phyloP scores from a whole-genome alignment of 2,797 vertebrate species.

The Spinibarbus caldwelli region DNA sequence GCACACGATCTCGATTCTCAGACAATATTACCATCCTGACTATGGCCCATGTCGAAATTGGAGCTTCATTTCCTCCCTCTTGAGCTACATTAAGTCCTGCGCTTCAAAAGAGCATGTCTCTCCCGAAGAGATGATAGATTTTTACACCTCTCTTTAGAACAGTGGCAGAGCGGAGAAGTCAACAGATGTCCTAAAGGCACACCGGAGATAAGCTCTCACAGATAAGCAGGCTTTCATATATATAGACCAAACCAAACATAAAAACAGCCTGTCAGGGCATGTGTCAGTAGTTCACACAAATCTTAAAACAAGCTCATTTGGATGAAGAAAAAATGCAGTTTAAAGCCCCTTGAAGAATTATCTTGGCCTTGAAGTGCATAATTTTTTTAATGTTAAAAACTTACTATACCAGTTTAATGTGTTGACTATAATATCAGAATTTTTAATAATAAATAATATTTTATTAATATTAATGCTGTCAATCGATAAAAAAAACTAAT shows the following conservation, averaged over 20 bases:
- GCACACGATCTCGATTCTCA: neutral
- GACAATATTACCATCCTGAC: slow-evolving; percentile 8
- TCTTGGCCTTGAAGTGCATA: neutral
- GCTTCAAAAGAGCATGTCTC: slow-evolving; percentile 2
- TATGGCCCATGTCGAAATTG: slow-evolving; percentile 8
- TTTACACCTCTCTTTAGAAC: slow-evolving; percentile 26
- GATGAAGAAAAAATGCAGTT: neutral
- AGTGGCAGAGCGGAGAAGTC: slow-evolving; percentile 4
- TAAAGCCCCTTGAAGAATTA: neutral
- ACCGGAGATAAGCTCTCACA: slow-evolving; percentile 24
- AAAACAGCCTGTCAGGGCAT: neutral
- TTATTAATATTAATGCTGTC: too few relatives aligned
- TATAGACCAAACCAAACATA: slow-evolving; percentile 23
- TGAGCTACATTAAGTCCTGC: slow-evolving; percentile 29
- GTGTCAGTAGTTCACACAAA: neutral
- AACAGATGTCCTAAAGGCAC: slow-evolving; percentile 33
- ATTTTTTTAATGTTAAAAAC: neutral
- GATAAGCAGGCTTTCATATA: slow-evolving; percentile 24
- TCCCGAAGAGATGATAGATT: slow-evolving; percentile 17
- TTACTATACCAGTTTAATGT: neutral
- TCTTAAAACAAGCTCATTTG: neutral
- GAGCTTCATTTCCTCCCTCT: slow-evolving; percentile 16
- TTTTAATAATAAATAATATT: too few relatives aligned
- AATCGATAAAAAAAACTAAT: too few relatives aligned
- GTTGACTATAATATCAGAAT: too few relatives aligned